phyloP scores from a whole-genome alignment of 2,113 vertebrate genomes.

The Chauna torquata region DNA sequence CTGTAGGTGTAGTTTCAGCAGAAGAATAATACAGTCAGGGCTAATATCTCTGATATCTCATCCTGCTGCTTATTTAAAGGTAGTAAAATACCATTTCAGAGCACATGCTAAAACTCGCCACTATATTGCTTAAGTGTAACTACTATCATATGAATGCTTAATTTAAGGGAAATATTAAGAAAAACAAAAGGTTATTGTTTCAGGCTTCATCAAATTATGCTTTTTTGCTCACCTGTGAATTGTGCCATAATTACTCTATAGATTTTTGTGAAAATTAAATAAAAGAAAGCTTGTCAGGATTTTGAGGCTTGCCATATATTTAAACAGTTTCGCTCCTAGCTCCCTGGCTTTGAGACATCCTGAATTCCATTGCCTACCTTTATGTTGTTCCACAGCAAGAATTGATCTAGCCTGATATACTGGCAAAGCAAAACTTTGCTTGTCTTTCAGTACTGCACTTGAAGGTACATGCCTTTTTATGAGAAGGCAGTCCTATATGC shows the following conservation, averaged over 20 bases:
- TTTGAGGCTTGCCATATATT: neutral
- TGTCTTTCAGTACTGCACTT: neutral
- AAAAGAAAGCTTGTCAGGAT: neutral
- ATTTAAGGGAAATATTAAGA: neutral
- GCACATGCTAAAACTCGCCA: conserved; percentile 8
- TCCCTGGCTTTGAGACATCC: neutral
- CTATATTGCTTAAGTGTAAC: neutral
- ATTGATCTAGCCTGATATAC: neutral
- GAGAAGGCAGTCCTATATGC: neutral
- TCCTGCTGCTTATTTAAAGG: neutral
- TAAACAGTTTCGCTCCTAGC: neutral
- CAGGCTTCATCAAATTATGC: neutral
- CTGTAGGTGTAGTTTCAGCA: conserved; percentile 37
- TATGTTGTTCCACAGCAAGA: neutral
- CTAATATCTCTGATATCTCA: neutral
- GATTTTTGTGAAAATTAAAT: neutral
- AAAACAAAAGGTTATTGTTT: neutral
- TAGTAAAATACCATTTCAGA: neutral
- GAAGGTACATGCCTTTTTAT: neutral
- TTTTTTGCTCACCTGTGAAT: neutral
- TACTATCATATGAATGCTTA: neutral
- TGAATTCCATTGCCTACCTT: neutral
- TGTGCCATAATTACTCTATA: neutral
- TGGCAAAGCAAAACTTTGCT: neutral
- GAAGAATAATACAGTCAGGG: neutral